Base-by-base conservation (phyloP, 1,140 invertebrate species). In the Euwallacea fornicatus region DNA sequence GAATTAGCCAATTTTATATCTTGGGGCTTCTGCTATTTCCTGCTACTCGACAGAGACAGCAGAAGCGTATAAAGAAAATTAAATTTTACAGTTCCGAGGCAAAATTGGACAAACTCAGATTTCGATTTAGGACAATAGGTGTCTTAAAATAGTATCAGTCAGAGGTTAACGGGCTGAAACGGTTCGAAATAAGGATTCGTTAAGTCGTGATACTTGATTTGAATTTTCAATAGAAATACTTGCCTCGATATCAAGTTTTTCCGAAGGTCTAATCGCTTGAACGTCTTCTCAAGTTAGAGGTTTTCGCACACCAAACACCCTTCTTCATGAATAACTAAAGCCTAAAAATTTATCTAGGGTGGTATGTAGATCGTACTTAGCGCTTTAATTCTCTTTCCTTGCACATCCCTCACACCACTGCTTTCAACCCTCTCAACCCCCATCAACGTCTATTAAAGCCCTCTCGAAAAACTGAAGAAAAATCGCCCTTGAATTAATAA, bases 391-490 rank as follows among this genome's bases (percentile, higher is more conserved):
- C 56, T 41, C 43, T 60, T 60, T 68, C 16, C 66, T 42, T 68
- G 66, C 66, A 68, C 7, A 33, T 62, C 67, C 59, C 67, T 55
- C 67, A 69, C 60, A 69, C 67, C 67, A 69, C 60, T 21, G 67
- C 43, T 69, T 55, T 63, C 67, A 69, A 69, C 67, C 69, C 69
- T 66, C 69, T 66, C 69, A 71, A 65, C 69, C 69, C 69, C 63
- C 69, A 65, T 71, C 69, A 71, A 71, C 69, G 69, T 71, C 69
- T 71, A 71, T 71, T 71, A 71, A 71, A 71, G 58, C 53, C 44
- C 61, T 60, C 44, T 65, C 42, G 47, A 71, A 71, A 71, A 71
- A 71, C 62, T 65, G 50, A 71, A 71, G 69, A 71, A 71, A 71
- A 71, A 71, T 70, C 63, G n/a, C 53, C 53, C n/a, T 33, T 71